phyloP scores from a whole-genome alignment of 2,888 invertebrate genomes.

The Diadegma fenestrale region DNA sequence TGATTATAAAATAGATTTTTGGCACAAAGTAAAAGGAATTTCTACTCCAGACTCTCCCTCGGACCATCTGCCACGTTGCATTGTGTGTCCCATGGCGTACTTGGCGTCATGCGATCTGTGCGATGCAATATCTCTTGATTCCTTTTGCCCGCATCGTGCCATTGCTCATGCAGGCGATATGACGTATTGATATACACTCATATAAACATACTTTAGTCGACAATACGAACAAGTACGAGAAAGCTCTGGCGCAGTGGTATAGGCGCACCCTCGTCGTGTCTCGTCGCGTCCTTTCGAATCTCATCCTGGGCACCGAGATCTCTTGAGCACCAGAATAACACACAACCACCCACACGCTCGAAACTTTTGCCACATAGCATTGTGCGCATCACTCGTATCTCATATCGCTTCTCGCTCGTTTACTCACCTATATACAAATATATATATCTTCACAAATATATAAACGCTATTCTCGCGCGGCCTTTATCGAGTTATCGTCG shows the following conservation, averaged over 20 bases:
- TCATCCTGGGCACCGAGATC: slow-evolving; percentile 46
- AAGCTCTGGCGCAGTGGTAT: not conserved
- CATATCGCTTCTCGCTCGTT: slow-evolving; percentile 33
- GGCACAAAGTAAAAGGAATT: not conserved
- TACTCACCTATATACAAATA: not conserved
- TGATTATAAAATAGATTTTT: not conserved
- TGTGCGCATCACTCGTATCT: slow-evolving; percentile 23
- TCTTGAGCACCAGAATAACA: slow-evolving; percentile 48
- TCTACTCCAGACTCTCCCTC: slow-evolving; percentile 60
- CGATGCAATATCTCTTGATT: slow-evolving; percentile 69
- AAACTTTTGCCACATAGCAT: slow-evolving; percentile 48
- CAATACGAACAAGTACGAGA: slow-evolving; percentile 38
- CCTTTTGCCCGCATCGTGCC: slow-evolving; percentile 25
- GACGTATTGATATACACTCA: not conserved
- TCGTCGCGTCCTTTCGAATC: slow-evolving; percentile 38
- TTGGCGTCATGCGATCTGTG: slow-evolving; percentile 77
- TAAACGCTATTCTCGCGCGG: slow-evolving; percentile 62
- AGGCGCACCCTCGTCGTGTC: slow-evolving; percentile 47
- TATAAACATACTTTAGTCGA: slow-evolving; percentile 3
- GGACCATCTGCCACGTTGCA: slow-evolving; percentile 79
- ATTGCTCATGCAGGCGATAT: slow-evolving; percentile 39
- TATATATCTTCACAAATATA: slow-evolving; percentile 14
- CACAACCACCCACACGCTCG: slow-evolving; percentile 6
- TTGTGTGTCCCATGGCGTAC: slow-evolving; percentile 76
- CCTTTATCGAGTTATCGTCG: slow-evolving; percentile 81